Conservation (phyloP, 2,888 invertebrate genomes). For the Creontiades dilutus region DNA sequence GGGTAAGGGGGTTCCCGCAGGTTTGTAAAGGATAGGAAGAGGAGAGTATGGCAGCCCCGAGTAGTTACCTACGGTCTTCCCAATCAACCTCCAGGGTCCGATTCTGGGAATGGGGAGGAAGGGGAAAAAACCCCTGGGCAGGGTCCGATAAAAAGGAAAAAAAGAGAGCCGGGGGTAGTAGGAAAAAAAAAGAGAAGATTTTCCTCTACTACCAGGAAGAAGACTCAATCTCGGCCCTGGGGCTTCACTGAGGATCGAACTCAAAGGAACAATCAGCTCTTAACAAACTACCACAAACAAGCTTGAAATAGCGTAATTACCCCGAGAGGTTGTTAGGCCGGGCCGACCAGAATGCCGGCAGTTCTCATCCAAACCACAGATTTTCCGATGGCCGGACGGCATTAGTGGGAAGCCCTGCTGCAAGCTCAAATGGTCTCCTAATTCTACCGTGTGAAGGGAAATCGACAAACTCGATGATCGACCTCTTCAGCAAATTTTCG, state of each 20-base stretch:
- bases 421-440: no score
- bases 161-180: not conserved
- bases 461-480: no score
- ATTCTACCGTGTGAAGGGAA: no score
- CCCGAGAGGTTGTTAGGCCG: constrained; percentile 10
- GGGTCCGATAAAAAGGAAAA: not conserved
- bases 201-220: not conserved
- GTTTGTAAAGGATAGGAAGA: constrained; percentile 20
- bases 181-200: not conserved
- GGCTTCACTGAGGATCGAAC: not conserved
- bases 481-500: no score
- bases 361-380: not conserved
- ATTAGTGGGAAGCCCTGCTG: not conserved
- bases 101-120: constrained; percentile 18
- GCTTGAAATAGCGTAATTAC: constrained; percentile 27
- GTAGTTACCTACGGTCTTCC: constrained; percentile 40
- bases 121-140: not conserved
- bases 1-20: not conserved
- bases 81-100: constrained; percentile 37
- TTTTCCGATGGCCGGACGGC: not conserved
- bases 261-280: constrained; percentile 36
- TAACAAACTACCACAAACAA: constrained; percentile 32
- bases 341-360: not conserved
- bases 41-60: not conserved
- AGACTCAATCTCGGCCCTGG: constrained; percentile 17